Evolutionary conservation across 2,888 invertebrate genomes (phyloP), one percentile per base, ranked within the genome.

Genomic region (Osmoderma eremita): DNA sequence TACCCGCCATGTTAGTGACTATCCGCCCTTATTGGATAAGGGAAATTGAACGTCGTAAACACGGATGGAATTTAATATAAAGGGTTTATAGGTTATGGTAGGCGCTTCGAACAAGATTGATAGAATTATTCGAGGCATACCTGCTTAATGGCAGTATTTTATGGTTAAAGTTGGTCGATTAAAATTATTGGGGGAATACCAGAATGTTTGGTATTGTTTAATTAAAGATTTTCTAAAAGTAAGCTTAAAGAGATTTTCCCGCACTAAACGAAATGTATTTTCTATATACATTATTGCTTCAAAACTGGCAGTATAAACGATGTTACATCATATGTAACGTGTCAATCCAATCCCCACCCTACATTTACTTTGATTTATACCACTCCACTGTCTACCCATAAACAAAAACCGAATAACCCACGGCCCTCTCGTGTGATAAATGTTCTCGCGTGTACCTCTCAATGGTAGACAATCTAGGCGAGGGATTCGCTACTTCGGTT

Each of bases 31-130:
- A 45, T 8, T 51, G 30, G 51, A 51, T 51, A 51, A 36, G 30
- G 51, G 51, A 51, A 51, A 51, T 36, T 36, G 51, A 24, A 51
- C 15, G 51, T 51, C 51, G 51, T 51, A 24, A 51, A 36, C 51
- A 36, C 30, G 15, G 15, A 24, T 36, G 51, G 51, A 51, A 51
- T 51, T 51, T 51, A 51, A 51, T 51, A 51, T 30, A 51, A 30
- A 30, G 36, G 15, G 15, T 30, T 30, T 30, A 30, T 30, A 51
- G 13, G 51, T 13, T 36, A 36, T 30, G 18, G 48, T 6, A 48
- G 20, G 17, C 3, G 20, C 30, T 15, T 5, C 30, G 30, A 30
- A 30, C 30, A 30, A 30, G 30, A 30, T 30, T 6, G 30, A 30
- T 30, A 30, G 30, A 30, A 30, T 30, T 8, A 8, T 10, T 30